Percentiles rank a stretch among this genome's conserved stretches.
These are phyloP conservation scores for Lottia gigantea DNA, from an alignment of 2,888 invertebrate species.

Conservation along the genomic window DNA sequence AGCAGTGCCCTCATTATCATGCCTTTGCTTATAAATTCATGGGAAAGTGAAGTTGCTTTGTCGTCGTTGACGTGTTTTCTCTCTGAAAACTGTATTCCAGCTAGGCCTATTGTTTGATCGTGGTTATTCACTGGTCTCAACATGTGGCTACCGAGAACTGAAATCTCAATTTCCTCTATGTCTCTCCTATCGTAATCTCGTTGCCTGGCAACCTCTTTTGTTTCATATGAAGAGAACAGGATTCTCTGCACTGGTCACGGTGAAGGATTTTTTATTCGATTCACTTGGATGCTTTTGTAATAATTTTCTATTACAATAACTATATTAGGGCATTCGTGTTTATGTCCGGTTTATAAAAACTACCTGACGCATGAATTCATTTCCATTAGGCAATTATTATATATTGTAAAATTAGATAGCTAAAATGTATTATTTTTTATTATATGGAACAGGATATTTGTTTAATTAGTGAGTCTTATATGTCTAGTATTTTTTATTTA, in stretches of 20 bases:
- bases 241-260: conserved; percentile 13
- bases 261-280: conserved; percentile 12
- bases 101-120: neutral
- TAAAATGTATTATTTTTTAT: no score
- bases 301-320: neutral
- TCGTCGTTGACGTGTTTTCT: neutral
- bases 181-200: conserved; percentile 15
- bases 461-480: no score
- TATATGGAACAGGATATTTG: no score
- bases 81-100: neutral
- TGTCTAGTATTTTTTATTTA: no score
- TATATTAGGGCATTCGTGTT: neutral
- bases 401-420: neutral
- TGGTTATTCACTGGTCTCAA: conserved; percentile 1
- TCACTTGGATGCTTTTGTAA: neutral
- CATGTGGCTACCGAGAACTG: conserved; percentile 6
- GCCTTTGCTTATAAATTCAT: conserved; percentile 4
- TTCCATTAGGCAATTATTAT: conserved; percentile 3
- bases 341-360: neutral
- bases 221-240: conserved; percentile 16
- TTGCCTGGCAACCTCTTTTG: conserved; percentile 28
- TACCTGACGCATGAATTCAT: neutral
- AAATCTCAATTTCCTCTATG: conserved; percentile 20
- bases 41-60: conserved; percentile 4
- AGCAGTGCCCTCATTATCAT: neutral